A percentile compares a stretch with the other conserved stretches of the same genome.
Conservation (phyloP, 2,888 invertebrate species). For the Venustoraphidia nigricollis region DNA sequence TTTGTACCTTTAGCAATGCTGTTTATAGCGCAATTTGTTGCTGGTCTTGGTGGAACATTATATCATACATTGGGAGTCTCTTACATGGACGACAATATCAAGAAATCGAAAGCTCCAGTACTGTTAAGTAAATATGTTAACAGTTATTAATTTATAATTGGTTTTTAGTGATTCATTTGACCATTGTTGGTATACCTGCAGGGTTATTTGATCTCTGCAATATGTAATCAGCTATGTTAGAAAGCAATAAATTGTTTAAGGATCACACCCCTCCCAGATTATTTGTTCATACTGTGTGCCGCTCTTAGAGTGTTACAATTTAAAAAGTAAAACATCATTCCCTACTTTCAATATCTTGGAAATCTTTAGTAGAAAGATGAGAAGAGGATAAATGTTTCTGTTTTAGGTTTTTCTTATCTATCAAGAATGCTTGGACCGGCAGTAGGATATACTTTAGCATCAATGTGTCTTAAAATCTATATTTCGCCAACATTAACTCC, state of each 20-base stretch:
- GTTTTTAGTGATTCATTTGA: no score
- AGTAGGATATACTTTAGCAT: slow-evolving; percentile 50
- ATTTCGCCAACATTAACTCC: slow-evolving; percentile 48
- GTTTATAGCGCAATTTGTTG: slow-evolving; percentile 51
- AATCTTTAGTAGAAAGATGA: no score
- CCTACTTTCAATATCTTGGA: no score
- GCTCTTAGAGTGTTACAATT: no score
- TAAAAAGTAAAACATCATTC: no score
- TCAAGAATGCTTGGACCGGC: slow-evolving; percentile 54
- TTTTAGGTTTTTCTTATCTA: slow-evolving; percentile 45
- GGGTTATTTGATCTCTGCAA: no score
- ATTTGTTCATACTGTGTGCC: no score
- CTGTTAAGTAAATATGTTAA: slow-evolving; percentile 38
- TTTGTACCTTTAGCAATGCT: slow-evolving; percentile 33
- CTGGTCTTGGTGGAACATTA: slow-evolving; percentile 52
- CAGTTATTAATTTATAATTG: no score
- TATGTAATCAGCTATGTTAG: no score
- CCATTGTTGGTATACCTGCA: no score
- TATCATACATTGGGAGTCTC: slow-evolving; percentile 56
- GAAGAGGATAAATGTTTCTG: slow-evolving; percentile 1
- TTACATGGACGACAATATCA: slow-evolving; percentile 62
- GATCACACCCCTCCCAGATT: no score
- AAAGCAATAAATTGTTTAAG: no score
- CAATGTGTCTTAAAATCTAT: slow-evolving; percentile 46
- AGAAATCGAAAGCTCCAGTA: slow-evolving; percentile 53